A percentile compares a stretch with the other conserved stretches of the same genome.
These are phyloP conservation scores for Solenopsis fugax DNA, from an alignment of 1,140 invertebrate genomes.

Conservation along the genomic window DNA sequence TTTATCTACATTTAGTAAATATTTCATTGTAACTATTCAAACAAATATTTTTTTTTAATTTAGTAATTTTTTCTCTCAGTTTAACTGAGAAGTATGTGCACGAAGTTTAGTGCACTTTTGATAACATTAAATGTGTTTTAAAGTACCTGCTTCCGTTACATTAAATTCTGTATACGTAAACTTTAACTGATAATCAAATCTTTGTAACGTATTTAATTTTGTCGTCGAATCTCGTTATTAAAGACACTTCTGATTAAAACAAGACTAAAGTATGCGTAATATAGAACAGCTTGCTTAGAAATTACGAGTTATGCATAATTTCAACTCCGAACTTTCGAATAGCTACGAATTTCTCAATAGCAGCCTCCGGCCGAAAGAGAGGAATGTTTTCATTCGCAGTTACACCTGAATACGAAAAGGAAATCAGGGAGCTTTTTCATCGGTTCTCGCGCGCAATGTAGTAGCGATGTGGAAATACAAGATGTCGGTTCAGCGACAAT, in stretches of 20 bases:
- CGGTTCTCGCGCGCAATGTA: conserved; percentile 7
- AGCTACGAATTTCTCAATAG: not conserved
- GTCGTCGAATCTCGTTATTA: not conserved
- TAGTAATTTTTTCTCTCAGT: too few species aligned
- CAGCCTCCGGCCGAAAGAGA: not conserved
- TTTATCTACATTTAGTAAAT: too few species aligned
- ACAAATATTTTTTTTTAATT: too few species aligned
- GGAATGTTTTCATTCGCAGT: conserved; percentile 5
- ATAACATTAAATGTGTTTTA: too few species aligned
- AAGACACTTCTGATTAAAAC: not conserved
- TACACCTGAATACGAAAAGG: not conserved
- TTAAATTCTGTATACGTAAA: not conserved
- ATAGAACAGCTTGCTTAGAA: not conserved
- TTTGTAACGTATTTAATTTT: not conserved
- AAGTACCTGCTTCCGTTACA: too few species aligned
- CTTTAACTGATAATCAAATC: not conserved
- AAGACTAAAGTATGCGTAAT: not conserved
- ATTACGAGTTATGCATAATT: not conserved
- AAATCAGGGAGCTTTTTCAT: conserved; percentile 19
- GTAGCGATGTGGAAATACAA: conserved; percentile 57
- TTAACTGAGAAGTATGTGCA: too few species aligned
- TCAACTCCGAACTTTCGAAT: not conserved
- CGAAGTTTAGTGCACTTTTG: too few species aligned
- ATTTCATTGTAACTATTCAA: too few species aligned
- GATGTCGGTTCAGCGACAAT: conserved; percentile 56